Percentiles rank a stretch among this genome's conserved stretches.
phyloP scores from a whole-genome alignment of 2,888 invertebrate genomes.

The Hyles lineata region DNA sequence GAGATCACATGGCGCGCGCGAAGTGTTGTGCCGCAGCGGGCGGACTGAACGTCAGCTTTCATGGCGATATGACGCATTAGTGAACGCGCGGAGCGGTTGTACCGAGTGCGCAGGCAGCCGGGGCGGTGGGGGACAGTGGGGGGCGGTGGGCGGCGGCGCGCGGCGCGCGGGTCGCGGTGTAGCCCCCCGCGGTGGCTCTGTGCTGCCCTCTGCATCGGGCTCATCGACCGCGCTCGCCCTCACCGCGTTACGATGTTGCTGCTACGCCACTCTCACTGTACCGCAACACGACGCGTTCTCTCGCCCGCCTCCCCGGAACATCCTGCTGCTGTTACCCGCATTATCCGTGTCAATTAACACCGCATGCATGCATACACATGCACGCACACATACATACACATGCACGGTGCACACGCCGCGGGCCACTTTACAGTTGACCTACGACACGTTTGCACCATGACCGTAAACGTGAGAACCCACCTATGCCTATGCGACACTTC shows the following conservation, averaged over 20 bases:
- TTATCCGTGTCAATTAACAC: constrained; percentile 34
- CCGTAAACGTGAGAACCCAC: constrained; percentile 22
- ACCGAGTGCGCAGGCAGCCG: constrained; percentile 75
- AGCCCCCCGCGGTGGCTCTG: constrained; percentile 68
- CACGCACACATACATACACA: background rate
- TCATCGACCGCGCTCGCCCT: constrained; percentile 83
- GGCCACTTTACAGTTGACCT: constrained; percentile 21
- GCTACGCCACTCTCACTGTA: constrained; percentile 67
- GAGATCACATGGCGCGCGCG: constrained; percentile 81
- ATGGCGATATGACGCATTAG: constrained; percentile 82
- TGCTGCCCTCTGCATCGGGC: constrained; percentile 82
- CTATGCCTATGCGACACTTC: background rate
- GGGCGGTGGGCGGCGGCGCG: constrained; percentile 53
- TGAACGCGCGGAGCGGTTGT: constrained; percentile 81
- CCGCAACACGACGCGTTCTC: constrained; percentile 66
- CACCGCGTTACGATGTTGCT: constrained; percentile 62
- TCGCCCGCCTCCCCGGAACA: constrained; percentile 45
- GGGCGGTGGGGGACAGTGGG: constrained; percentile 63
- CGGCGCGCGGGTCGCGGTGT: constrained; percentile 57
- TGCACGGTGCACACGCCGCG: background rate
- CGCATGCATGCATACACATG: constrained; percentile 26
- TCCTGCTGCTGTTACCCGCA: constrained; percentile 42
- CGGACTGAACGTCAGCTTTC: constrained; percentile 69
- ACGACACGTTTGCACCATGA: constrained; percentile 27
- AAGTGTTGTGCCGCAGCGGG: constrained; percentile 55